Evolutionary conservation across 1,140 invertebrate species (phyloP), one percentile per base, ranked within the genome.

Genomic region (Geopemphigus sp.): DNA sequence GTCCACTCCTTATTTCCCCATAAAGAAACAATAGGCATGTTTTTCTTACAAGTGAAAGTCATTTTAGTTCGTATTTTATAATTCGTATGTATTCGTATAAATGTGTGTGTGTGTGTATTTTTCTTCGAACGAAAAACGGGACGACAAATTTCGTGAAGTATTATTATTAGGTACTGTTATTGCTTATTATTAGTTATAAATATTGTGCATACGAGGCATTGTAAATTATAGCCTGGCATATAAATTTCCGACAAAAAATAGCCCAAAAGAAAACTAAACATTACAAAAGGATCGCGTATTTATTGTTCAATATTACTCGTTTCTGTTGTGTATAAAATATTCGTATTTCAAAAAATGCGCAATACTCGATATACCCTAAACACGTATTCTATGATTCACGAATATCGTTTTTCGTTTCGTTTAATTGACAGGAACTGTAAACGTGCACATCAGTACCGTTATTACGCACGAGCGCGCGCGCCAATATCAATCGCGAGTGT

Each of bases 241-340:
- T 32, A 19, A 64, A 32, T 64, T 64, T 64, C 61, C 32, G n/a
- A 64, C 61, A 64, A 64, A 64, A 39, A 64, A 26, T 12, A 64
- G 32, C 61, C 17, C 10, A 64, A 64, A 17, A 64, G 29, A 64
- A 64, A 64, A 32, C 61, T 19, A n/a, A n/a, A n/a, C n/a, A n/a
- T n/a, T n/a, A n/a, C n/a, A n/a, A n/a, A n/a, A n/a, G n/a, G n/a
- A 8, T 19, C 26, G 26, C 17, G 29, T 63, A n/a, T 63, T 39
- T 39, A 39, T 3, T 39, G 32, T 39, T 8, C 32, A 39, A 39
- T 3, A 39, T 39, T 39, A n/a, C 32, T 39, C 8, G 32, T 39
- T 39, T n/a, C n/a, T n/a, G n/a, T n/a, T n/a, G n/a, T n/a, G n/a
- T n/a, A n/a, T n/a, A 39, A 39, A 39, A 8, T 8, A 39, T 39